Base-by-base conservation (phyloP, 2,113 vertebrate genomes). In the Paradoxurus hermaphroditus region DNA sequence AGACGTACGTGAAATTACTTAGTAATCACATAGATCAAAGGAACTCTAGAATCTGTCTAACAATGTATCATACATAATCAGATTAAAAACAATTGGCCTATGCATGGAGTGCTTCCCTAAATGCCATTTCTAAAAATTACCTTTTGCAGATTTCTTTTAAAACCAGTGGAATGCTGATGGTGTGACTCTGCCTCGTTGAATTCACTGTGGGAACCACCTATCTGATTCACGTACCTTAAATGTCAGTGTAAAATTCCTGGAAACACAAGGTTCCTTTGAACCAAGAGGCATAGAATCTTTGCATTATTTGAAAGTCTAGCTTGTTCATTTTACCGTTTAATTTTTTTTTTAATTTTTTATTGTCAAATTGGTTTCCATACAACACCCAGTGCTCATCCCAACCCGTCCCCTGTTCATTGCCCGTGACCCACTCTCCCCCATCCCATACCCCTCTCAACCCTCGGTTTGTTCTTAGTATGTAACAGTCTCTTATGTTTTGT, bases 81-180 rank as follows among this genome's bases (percentile, higher is more conserved):
- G 36, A 65, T 67, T 29, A 65, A 36, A 86, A 91, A 46, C 25
- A 46, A 41, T 49, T 44, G 73, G 34, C 53, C 13, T 82, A 25
- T 79, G 34, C 78, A 92, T 79, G 34, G 82, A 92, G 7, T 85
- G 14, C 29, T 87, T 93, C 36, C 21, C 25, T 90, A 86, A 88
- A 90, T 94, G 41, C 53, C 90, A 70, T 83, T 95, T 96, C 63
- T 56, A 67, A 94, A 86, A 59, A 89, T 82, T 85, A 94, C 13
- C 27, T 90, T 86, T 75, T 95, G 75, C 1, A 85, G 15, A 59
- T 83, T 92, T 87, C 4, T 77, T 18, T 68, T 95, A 81, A 91
- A 82, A 65, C n/a, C 34, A 56, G 3, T 41, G 86, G 49, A 91
- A 67, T 91, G 1, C 73, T 70, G 65, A 89, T 90, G 95, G 51